phyloP scores from a whole-genome alignment of 2,113 vertebrate genomes.

The Platysteira castanea region DNA sequence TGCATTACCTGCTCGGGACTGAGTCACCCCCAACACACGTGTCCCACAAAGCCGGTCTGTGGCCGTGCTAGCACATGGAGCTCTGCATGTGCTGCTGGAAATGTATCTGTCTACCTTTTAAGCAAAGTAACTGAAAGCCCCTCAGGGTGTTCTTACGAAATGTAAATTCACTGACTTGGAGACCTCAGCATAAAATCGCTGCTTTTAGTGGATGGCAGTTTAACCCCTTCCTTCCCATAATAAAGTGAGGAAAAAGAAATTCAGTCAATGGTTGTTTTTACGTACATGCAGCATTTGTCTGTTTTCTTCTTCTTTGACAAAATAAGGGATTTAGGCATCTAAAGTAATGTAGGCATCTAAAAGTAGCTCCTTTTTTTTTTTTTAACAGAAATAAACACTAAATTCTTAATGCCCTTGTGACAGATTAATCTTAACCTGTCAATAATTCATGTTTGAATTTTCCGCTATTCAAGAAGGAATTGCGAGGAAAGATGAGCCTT shows the following conservation, averaged over 20 bases:
- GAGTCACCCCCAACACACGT: slow-evolving; percentile 17
- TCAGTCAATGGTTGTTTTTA: not conserved
- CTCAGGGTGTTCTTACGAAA: slow-evolving; percentile 64
- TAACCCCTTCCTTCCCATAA: slow-evolving; percentile 49
- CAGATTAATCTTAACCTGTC: slow-evolving; percentile 28
- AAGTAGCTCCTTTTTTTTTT: not conserved
- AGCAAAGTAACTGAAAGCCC: slow-evolving; percentile 58
- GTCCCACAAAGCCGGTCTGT: not conserved
- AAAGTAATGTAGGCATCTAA: not conserved
- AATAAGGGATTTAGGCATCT: not conserved
- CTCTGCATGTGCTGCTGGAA: slow-evolving; percentile 7
- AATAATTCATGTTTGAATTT: slow-evolving; percentile 20
- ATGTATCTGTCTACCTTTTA: slow-evolving; percentile 62
- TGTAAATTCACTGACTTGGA: slow-evolving; percentile 67
- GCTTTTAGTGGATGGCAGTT: slow-evolving; percentile 34
- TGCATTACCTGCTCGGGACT: slow-evolving; percentile 40
- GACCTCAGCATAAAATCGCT: slow-evolving; percentile 57
- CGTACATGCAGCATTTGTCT: not conserved
- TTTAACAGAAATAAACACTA: not conserved
- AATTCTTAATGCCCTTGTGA: slow-evolving; percentile 12
- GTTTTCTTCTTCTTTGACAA: not conserved
- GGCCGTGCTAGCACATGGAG: not conserved
- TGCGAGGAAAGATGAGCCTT: not conserved
- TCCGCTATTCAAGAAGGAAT: not conserved
- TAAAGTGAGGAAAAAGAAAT: not conserved